phyloP scores from a whole-genome alignment of 2,113 vertebrate species.

The Megaleporinus macrocephalus region DNA sequence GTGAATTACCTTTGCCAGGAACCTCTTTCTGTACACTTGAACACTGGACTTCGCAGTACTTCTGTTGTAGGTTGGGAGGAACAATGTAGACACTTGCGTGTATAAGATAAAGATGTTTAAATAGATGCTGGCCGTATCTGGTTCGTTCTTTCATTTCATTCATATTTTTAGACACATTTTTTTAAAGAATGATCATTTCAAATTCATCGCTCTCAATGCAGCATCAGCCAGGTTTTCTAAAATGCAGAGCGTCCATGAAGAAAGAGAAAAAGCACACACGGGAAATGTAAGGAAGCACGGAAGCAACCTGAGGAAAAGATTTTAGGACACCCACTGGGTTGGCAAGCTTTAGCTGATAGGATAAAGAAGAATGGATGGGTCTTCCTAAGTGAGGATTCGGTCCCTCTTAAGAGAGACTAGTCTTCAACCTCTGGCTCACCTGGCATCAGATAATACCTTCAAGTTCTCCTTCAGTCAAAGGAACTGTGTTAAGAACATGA shows the following conservation, averaged over 20 bases:
- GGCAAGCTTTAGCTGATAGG: constrained; percentile 44
- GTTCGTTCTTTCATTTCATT: constrained; percentile 39
- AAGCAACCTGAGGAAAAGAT: constrained; percentile 11
- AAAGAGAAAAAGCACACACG: neutral
- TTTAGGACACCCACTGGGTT: constrained; percentile 16
- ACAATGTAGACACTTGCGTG: constrained; percentile 53
- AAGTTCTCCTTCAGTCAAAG: neutral
- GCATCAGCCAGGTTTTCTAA: neutral
- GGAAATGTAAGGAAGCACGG: neutral
- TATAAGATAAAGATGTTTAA: constrained; percentile 64
- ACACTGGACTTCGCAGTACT: constrained; percentile 29
- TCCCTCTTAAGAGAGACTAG: neutral
- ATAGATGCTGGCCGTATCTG: constrained; percentile 64
- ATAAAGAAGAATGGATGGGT: constrained; percentile 34
- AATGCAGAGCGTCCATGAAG: neutral
- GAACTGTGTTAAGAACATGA: neutral
- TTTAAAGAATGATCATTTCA: no score
- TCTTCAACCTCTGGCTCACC: neutral
- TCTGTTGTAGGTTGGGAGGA: constrained; percentile 57
- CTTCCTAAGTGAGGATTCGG: neutral
- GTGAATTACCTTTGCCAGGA: constrained; percentile 46
- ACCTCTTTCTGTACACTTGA: constrained; percentile 45
- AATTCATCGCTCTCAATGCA: neutral
- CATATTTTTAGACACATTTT: no score
- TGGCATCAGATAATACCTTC: neutral